A percentile compares a stretch with the other conserved stretches of the same genome.
These are phyloP conservation scores for Alligator sinensis DNA, from an alignment of 2,113 vertebrate genomes.

Conservation along the genomic window DNA sequence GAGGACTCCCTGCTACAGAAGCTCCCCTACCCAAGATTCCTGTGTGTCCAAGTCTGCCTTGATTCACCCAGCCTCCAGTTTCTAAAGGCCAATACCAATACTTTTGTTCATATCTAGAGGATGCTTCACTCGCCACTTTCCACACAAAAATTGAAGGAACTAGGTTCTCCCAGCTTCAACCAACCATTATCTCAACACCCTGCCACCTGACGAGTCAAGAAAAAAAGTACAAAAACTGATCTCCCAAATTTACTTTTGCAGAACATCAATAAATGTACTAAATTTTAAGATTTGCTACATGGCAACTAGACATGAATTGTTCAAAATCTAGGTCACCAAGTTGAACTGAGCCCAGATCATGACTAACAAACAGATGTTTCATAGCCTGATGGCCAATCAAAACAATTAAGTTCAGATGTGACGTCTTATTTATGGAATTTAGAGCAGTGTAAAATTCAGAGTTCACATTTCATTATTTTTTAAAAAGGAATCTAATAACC, in stretches of 20 bases:
- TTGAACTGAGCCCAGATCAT: conserved; percentile 21
- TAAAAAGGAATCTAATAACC: neutral
- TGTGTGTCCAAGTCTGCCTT: too few relatives aligned
- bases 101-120: too few relatives aligned
- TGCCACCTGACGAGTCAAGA: neutral
- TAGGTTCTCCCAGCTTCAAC: neutral
- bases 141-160: neutral
- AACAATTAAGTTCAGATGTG: neutral
- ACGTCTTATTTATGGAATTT: neutral
- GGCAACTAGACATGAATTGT: neutral
- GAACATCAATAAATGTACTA: neutral
- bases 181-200: too few relatives aligned
- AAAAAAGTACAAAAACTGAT: neutral
- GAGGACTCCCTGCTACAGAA: too few relatives aligned
- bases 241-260: neutral
- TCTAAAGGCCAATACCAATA: too few relatives aligned
- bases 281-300: neutral
- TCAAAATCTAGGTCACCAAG: conserved; percentile 1
- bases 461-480: neutral
- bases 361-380: neutral
- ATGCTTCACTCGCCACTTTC: too few relatives aligned
- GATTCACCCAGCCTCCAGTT: too few relatives aligned
- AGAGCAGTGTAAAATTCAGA: neutral
- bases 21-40: too few relatives aligned
- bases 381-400: neutral